A percentile compares a stretch with the other conserved stretches of the same genome.
Conservation (phyloP, 2,888 invertebrate genomes). For the Amblyjoppa fuscipennis region DNA sequence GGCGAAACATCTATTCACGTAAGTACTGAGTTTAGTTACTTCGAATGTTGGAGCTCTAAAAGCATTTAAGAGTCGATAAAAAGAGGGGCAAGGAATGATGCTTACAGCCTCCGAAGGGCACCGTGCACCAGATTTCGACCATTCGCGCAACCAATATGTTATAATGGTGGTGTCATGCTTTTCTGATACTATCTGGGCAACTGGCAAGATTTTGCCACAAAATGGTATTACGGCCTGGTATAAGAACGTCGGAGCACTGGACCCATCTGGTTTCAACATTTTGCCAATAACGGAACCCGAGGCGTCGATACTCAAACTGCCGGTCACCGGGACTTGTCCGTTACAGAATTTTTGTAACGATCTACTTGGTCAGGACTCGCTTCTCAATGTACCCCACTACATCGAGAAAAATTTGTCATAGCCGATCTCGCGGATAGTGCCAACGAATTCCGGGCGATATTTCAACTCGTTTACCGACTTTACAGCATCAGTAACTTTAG, state of each 20-base stretch:
- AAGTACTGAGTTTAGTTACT: too few species aligned
- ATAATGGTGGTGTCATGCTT: conserved; percentile 55
- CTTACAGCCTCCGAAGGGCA: conserved; percentile 52
- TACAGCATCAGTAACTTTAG: conserved; percentile 24
- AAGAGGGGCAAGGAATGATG: too few species aligned
- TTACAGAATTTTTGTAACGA: conserved; percentile 43
- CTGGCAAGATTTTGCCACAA: conserved; percentile 49
- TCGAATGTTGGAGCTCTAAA: too few species aligned
- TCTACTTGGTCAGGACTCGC: conserved; percentile 45
- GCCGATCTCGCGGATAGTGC: conserved; percentile 40
- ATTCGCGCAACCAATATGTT: conserved; percentile 52
- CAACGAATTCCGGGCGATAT: conserved; percentile 44
- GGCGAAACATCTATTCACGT: too few species aligned
- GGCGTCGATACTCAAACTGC: conserved; percentile 51
- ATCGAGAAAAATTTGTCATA: conserved; percentile 49
- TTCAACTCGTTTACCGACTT: conserved; percentile 38
- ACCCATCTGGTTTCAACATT: conserved; percentile 50
- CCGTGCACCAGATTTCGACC: conserved; percentile 33
- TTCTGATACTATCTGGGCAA: conserved; percentile 54
- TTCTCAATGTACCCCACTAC: too few species aligned
- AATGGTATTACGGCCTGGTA: conserved; percentile 44
- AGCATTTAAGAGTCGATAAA: too few species aligned
- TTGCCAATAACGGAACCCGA: conserved; percentile 41
- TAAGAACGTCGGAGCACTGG: conserved; percentile 32
- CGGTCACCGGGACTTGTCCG: conserved; percentile 4